Percentiles rank a stretch among this genome's conserved stretches.
Evolutionary conservation across 2,888 invertebrate genomes (phyloP).

Genomic region (Campoplex capitator): DNA sequence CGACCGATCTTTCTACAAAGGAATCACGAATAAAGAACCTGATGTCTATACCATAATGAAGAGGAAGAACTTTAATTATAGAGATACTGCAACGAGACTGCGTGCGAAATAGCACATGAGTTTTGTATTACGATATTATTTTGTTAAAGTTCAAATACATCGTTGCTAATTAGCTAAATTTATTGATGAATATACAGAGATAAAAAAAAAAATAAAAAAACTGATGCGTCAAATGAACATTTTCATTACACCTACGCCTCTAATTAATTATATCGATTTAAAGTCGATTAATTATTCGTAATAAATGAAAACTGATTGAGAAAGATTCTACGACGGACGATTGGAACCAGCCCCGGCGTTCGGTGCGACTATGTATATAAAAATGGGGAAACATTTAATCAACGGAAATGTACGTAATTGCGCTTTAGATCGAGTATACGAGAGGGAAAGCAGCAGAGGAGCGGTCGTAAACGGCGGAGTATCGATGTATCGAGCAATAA

Average conservation of each 20-base stretch:
- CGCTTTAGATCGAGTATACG: neutral
- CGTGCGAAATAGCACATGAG: neutral
- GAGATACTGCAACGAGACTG: neutral
- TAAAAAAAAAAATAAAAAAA: neutral
- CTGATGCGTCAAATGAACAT: neutral
- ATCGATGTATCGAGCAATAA: conserved; percentile 57
- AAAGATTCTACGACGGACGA: neutral
- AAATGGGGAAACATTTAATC: conserved; percentile 20
- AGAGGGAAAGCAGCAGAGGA: conserved; percentile 17
- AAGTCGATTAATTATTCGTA: neutral
- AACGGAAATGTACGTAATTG: conserved; percentile 31
- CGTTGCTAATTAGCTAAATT: neutral
- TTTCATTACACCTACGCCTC: neutral
- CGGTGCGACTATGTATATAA: neutral
- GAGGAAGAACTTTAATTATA: conserved; percentile 1
- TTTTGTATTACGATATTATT: neutral
- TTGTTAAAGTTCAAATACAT: neutral
- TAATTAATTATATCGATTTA: neutral
- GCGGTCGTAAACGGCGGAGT: conserved; percentile 18
- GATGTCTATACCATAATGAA: conserved; percentile 18
- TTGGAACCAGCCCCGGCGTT: neutral
- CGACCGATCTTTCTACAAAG: conserved; percentile 33
- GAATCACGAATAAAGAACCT: conserved; percentile 5
- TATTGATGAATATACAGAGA: neutral
- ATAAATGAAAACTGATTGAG: neutral